Base-by-base conservation (phyloP, 1,140 invertebrate species). In the Ylistrum balloti region DNA sequence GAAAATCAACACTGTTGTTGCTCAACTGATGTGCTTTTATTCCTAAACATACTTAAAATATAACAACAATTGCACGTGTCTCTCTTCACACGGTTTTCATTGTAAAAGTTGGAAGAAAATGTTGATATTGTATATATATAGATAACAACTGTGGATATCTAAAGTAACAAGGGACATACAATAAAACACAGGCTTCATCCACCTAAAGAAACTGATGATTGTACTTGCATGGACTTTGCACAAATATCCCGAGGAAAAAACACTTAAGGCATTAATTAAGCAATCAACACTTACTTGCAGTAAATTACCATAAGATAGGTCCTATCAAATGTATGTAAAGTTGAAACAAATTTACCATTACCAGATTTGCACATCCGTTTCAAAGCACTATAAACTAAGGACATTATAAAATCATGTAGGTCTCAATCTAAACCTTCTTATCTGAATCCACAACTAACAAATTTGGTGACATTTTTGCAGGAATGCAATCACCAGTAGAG, bases 61-160 rank as follows among this genome's bases (percentile, higher is more conserved):
- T 35, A 87, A 87, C 86, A 87, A 87, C 86, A 87, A 87, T 87
- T 87, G 86, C 86, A 87, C 86, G 86, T 87, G 86, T 87, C 15
- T 87, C 33, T 34, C 33, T n/a, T 87, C 86, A 87, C 86, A 87
- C 86, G 86, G 86, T 35, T 35, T 87, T 38, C 86, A 35, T 87
- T 34, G 33, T 35, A 35, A 87, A 87, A 87, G 33, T 34, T 35
- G 33, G n/a, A 87, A 87, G 35, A 35, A 38, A 87, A 35, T 34
- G 86, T 35, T 22, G 35, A 87, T 87, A 11, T 38, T n/a, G 10
- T 87, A 38, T 34, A 87, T 34, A 86, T 33, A 86, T 86, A 86
- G 0, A 9, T 33, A 86, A 86, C 34, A 34, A 33, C 11, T 33
- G 34, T 86, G 34, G 33, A 87, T n/a, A 74, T 87, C 33, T 87